Evolutionary conservation across 2,113 vertebrate genomes (phyloP).

Genomic region (Andinoacara biseriatus): DNA sequence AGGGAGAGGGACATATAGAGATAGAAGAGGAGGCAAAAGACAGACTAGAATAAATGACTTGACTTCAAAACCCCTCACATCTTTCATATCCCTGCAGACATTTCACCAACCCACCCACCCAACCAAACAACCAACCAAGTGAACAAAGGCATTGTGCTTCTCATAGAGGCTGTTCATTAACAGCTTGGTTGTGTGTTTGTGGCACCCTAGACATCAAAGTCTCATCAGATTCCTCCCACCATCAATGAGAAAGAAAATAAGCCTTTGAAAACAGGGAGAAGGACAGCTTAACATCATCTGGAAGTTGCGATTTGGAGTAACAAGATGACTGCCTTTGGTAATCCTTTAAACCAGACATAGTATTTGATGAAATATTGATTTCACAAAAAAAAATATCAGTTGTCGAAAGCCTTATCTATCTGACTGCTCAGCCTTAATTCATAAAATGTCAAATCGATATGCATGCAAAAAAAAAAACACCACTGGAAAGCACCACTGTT

Average conservation of each 20-base stretch:
- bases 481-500: background rate
- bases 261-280: constrained; percentile 29
- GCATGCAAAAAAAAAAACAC: background rate
- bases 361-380: constrained; percentile 35
- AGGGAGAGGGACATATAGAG: constrained; percentile 12
- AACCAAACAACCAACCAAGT: constrained; percentile 47
- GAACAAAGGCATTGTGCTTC: constrained; percentile 55
- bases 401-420: background rate
- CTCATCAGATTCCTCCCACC: constrained; percentile 53
- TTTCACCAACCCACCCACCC: constrained; percentile 54
- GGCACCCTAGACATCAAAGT: constrained; percentile 61
- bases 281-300: constrained; percentile 33
- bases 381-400: background rate
- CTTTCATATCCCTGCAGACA: constrained; percentile 67
- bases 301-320: constrained; percentile 43
- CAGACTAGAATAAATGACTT: constrained; percentile 75
- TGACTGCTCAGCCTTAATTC: background rate
- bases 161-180: constrained; percentile 70
- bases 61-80: constrained; percentile 77
- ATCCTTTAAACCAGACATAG: constrained; percentile 12
- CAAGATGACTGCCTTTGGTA: constrained; percentile 24
- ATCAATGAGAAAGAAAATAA: constrained; percentile 37
- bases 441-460: background rate
- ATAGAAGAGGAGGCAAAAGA: constrained; percentile 40
- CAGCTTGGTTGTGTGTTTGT: constrained; percentile 57